phyloP scores from a whole-genome alignment of 2,888 invertebrate genomes.

The Scelioninae gen. 2 region DNA sequence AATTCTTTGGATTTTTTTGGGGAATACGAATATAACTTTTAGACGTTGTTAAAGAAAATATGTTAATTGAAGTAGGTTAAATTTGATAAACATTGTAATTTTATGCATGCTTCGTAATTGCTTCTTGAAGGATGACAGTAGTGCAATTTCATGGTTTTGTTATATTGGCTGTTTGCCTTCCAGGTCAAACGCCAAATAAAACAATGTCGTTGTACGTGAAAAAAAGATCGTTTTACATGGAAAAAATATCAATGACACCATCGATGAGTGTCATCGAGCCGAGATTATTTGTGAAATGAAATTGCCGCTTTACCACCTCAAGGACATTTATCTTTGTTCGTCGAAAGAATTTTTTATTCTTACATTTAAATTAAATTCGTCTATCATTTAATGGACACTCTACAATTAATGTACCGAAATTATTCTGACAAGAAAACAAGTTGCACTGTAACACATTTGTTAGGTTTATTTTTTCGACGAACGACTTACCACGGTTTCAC shows the following conservation, averaged over 20 bases:
- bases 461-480: neutral
- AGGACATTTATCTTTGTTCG: slow-evolving; percentile 3
- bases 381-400: no score
- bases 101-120: slow-evolving; percentile 27
- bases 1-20: no score
- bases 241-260: slow-evolving; percentile 17
- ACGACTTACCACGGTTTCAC: slow-evolving; percentile 1
- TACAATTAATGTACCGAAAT: no score
- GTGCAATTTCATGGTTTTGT: slow-evolving; percentile 3
- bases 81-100: slow-evolving; percentile 29
- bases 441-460: neutral
- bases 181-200: slow-evolving; percentile 38
- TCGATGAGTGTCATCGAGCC: slow-evolving; percentile 1
- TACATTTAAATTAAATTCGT: neutral
- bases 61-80: slow-evolving; percentile 22
- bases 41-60: slow-evolving; percentile 3
- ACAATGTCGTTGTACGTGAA: slow-evolving; percentile 8
- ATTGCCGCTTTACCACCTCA: slow-evolving; percentile 1
- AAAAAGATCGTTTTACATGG: slow-evolving; percentile 1
- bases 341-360: neutral
- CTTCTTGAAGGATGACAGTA: slow-evolving; percentile 26
- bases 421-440: no score
- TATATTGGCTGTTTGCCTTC: slow-evolving; percentile 25
- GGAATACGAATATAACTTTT: no score
- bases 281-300: slow-evolving; percentile 2